Evolutionary conservation across 1,140 invertebrate species (phyloP), one percentile per base, ranked within the genome.

Genomic region (Papilio machaon): DNA sequence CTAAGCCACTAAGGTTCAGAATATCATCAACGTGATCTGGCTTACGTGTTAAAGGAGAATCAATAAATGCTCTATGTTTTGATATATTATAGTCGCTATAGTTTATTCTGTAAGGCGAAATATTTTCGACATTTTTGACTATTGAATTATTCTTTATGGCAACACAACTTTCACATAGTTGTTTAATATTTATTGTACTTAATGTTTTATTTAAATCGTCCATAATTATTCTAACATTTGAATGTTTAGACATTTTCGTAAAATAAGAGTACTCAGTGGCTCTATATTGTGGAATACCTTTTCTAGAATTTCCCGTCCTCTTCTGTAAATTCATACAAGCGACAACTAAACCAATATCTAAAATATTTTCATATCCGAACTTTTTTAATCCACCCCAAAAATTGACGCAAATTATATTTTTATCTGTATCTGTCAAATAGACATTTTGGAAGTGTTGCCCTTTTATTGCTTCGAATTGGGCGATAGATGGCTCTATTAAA

Each of bases 311-410:
- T 82, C 93, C 92, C 87, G 87, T 83, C 35, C 94, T 82, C 52
- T 90, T 91, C 85, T 96, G 96, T 58, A 97, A 94, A 95, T 97
- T 97, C 7, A 91, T 92, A 82, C 96, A 95, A 2, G 95, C 94
- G 0, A 97, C 82, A n/a, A 95, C 81, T 81, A 96, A 94, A 2
- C 96, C 96, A 8, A 92, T 90, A 19, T 95, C 94, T 17, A 97
- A 84, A 58, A 96, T 93, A 81, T 96, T 96, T 79, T 96, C 90
- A 79, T 95, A 96, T 2, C 96, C 96, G 86, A 95, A 96, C 38
- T 95, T 94, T 80, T 95, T 92, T 19, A 97, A 85, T 0, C 96
- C 95, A 49, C 96, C 95, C 95, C 95, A 96, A 85, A 97, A 96
- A 84, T 96, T 95, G 58, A 97, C 89, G 58, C 95, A 95, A 23